Percentiles rank a stretch among this genome's conserved stretches.
Conservation (phyloP, 2,888 invertebrate species). For the Calameuta pallipes region DNA sequence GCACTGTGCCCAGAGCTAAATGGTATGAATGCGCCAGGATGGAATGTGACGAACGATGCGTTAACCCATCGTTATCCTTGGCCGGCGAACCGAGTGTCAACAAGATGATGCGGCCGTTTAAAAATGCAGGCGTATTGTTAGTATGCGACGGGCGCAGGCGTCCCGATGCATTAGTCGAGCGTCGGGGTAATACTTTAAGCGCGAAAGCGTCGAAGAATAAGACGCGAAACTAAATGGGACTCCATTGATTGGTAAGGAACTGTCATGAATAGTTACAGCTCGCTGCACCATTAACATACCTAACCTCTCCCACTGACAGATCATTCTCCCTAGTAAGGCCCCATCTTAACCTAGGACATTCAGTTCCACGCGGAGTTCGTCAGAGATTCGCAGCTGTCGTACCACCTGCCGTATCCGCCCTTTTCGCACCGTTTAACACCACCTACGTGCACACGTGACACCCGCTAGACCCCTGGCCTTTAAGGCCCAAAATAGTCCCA, state of each 20-base stretch:
- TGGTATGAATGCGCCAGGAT: not conserved
- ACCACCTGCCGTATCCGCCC: constrained; percentile 56
- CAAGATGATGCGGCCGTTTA: constrained; percentile 46
- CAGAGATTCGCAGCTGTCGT: constrained; percentile 52
- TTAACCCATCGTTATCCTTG: constrained; percentile 31
- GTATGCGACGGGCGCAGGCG: constrained; percentile 28
- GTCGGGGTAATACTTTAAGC: not conserved
- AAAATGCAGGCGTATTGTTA: constrained; percentile 45
- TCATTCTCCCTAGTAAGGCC: not conserved
- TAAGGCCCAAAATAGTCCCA: not conserved
- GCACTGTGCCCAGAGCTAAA: not conserved
- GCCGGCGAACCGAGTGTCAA: constrained; percentile 36
- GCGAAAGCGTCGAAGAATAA: not conserved
- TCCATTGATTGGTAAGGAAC: not conserved
- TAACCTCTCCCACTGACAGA: not conserved
- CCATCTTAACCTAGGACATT: not conserved
- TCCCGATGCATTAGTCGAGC: constrained; percentile 20
- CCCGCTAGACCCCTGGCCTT: not conserved
- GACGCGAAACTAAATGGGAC: not conserved
- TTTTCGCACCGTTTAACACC: constrained; percentile 51
- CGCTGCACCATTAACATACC: not conserved
- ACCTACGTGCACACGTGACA: constrained; percentile 39
- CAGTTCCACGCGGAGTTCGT: not conserved
- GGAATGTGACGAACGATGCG: not conserved
- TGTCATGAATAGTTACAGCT: not conserved